A percentile compares a stretch with the other conserved stretches of the same genome.
Conservation (phyloP, 2,888 invertebrate species). For the Notodonta dromedarius region DNA sequence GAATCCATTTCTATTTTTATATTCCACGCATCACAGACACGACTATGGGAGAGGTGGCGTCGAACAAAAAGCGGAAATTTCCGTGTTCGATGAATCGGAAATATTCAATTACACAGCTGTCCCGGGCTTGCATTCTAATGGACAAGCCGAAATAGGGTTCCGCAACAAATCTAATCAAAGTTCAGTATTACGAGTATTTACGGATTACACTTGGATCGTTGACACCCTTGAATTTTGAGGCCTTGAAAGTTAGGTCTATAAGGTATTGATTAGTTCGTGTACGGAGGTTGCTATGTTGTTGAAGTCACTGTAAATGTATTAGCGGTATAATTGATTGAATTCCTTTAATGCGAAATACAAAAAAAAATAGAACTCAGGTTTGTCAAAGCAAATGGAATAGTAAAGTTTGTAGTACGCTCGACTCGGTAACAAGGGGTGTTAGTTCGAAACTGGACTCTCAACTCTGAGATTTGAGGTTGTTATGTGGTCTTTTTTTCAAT, state of each 20-base stretch:
- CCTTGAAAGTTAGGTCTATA: slow-evolving; percentile 31
- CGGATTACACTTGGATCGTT: slow-evolving; percentile 27
- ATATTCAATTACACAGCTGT: slow-evolving; percentile 67
- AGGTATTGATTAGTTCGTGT: background rate
- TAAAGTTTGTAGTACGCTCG: too few species aligned
- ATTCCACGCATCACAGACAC: slow-evolving; percentile 43
- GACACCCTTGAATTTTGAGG: slow-evolving; percentile 22
- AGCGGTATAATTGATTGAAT: background rate
- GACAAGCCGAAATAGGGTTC: slow-evolving; percentile 40
- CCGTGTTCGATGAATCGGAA: slow-evolving; percentile 59
- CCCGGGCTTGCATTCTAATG: slow-evolving; percentile 60
- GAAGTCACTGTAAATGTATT: background rate
- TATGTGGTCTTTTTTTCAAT: too few species aligned
- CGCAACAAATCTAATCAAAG: slow-evolving; percentile 60
- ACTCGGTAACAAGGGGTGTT: too few species aligned
- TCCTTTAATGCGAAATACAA: too few species aligned
- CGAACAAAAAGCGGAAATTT: slow-evolving; percentile 35
- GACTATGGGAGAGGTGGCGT: slow-evolving; percentile 38
- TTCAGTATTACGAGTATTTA: slow-evolving; percentile 36
- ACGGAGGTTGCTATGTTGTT: background rate
- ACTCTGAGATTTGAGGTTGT: too few species aligned
- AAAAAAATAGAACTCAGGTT: too few species aligned
- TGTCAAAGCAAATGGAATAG: too few species aligned
- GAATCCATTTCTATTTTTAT: slow-evolving; percentile 39
- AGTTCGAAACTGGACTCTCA: too few species aligned